Base-by-base conservation (phyloP, 1,140 invertebrate genomes). In the Cherax destructor region DNA sequence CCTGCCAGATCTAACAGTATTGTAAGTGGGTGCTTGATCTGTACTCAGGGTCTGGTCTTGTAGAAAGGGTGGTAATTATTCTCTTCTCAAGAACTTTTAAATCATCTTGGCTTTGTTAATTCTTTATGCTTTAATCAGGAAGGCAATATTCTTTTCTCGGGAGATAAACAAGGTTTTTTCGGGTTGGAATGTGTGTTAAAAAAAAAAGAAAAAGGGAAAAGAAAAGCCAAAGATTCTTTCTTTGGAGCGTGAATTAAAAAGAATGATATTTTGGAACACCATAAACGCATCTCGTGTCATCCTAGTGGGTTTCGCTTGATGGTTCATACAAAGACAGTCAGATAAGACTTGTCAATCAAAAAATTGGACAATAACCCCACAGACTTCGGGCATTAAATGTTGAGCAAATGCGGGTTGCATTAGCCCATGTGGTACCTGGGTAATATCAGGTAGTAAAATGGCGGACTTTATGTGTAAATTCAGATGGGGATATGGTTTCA, bases 21-120 rank as follows among this genome's bases (percentile, higher is more conserved):
- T 1, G 84, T 86, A 2, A 91, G 79, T 91, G 83, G 90, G 11
- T 81, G 90, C 50, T 91, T 91, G 90, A 91, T 80, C 90, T 83
- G 61, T 91, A 13, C 30, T 91, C 9, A 79, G 90, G 30, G 78
- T 91, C 21, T 91, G 90, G 90, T 69, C 50, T 6, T 59, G 50
- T 30, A 80, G 41, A 50, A 86, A 86, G 3, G 30, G 9, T n/a
- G 90, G 90, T 16, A 10, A 24, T 5, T 91, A 86, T 56, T 59
- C n/a, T 47, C 11, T 86, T 74, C 85, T 49, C 90, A 91, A 49
- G 90, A 91, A 80, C 13, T 91, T 7, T 77, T 79, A 50, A 74
- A 86, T 76, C 90, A 91, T 52, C 83, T 86, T 16, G 61, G 77
- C 52, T 91, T 86, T 76, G 79, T 91, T 24, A 91, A 86, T 83